Base-by-base conservation (phyloP, 2,797 vertebrate genomes). In the Scyliorhinus canicula region DNA sequence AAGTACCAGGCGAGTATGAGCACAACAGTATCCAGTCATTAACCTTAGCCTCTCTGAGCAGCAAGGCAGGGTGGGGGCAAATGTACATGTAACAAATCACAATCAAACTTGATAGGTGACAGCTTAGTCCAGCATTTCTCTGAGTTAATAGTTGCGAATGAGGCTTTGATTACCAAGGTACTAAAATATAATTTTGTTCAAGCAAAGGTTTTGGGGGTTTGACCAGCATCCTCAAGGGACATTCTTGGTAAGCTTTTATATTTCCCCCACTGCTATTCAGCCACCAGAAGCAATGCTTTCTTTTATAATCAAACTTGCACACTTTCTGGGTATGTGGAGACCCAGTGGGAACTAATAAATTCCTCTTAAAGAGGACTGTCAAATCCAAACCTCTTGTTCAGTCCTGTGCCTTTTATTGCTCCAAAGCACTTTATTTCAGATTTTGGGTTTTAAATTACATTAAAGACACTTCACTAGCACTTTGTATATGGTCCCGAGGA, bases 341-440 rank as follows among this genome's bases (percentile, higher is more conserved):
- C 47, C 0, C 63, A 94, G 47, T 55, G 67, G 47, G 28, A 74
- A 47, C 44, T 47, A 50, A 74, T 71, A 94, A 94, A 94, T 94
- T 94, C 93, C 93, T 71, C 47, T 94, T 74, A 94, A 94, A 93
- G 93, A 47, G 93, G 44, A 16, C 93, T 94, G 67, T 94, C 93
- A 94, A 71, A 71, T 71, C 28, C 50, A 94, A 94, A 71, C 67
- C 50, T 71, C 69, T 52, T 94, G 19, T 91, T 91, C 57, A 91
- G 60, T 63, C 57, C 60, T 65, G 88, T 65, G n/a, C 21, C 88
- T 91, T 91, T 91, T 91, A 91, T 91, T 65, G 88, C 57, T 63
- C 57, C 88, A 65, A 44, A 65, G 57, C n/a, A 91, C 60, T 91
- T 91, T 63, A 91, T 91, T 91, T 63, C 21, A 3, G 57, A 44